Conservation (phyloP, 2,888 invertebrate genomes). For the Chydorus sphaericus region DNA sequence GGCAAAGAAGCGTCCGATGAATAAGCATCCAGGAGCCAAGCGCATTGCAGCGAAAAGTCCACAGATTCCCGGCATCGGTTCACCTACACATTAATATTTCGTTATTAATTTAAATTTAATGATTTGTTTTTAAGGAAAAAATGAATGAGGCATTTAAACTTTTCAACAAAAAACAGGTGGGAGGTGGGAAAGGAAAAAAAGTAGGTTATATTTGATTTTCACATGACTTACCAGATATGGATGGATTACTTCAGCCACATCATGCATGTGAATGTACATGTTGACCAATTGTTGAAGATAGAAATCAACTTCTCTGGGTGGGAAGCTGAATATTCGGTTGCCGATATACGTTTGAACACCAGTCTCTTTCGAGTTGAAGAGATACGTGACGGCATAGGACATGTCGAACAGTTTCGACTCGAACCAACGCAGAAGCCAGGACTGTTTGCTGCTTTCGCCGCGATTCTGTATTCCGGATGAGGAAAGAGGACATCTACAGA, state of each 20-base stretch:
- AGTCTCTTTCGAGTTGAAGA: conserved; percentile 95
- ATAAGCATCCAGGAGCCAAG: conserved; percentile 93
- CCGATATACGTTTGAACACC: conserved; percentile 94
- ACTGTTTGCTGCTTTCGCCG: conserved; percentile 22
- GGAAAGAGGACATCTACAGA: too few relatives aligned
- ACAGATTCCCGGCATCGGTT: conserved; percentile 75
- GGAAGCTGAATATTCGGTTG: conserved; percentile 94
- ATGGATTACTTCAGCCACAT: conserved; percentile 85
- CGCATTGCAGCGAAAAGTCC: conserved; percentile 88
- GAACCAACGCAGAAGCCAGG: conserved; percentile 66
- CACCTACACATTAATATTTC: background rate
- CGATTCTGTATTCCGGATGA: too few relatives aligned
- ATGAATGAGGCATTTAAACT: too few relatives aligned
- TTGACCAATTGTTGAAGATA: conserved; percentile 95
- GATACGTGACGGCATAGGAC: conserved; percentile 94
- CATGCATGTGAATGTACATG: conserved; percentile 97
- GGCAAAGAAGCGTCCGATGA: conserved; percentile 54
- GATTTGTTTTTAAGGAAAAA: background rate
- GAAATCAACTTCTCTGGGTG: conserved; percentile 82
- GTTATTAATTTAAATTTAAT: background rate
- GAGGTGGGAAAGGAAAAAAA: too few relatives aligned
- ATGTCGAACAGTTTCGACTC: conserved; percentile 97
- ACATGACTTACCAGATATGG: conserved; percentile 52
- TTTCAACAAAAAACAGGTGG: too few relatives aligned
- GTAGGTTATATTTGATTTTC: too few relatives aligned